Conservation (phyloP, 1,140 invertebrate species). For the Hyles euphorbiae region DNA sequence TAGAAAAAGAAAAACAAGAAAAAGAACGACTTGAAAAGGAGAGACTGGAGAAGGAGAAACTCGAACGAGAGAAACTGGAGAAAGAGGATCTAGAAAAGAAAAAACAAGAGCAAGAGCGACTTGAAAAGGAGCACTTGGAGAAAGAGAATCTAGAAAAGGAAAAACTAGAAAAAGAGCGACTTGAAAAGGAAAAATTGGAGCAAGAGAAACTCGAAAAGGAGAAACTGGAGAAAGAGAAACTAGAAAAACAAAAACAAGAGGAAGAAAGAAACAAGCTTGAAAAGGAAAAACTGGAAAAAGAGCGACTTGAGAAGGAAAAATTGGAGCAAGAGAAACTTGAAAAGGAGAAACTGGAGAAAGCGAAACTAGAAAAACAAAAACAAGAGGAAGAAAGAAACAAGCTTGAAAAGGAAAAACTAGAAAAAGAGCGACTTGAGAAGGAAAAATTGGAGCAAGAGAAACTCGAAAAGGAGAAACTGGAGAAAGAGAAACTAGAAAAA, state of each 20-base stretch:
- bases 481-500: constrained; percentile 19
- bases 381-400: constrained; percentile 3
- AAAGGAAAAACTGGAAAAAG: constrained; percentile 18
- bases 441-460: neutral
- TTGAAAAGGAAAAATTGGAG: constrained; percentile 19
- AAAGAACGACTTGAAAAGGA: constrained; percentile 21
- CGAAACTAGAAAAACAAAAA: constrained; percentile 22
- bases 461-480: constrained; percentile 22
- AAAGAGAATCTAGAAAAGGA: constrained; percentile 15
- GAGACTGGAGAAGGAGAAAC: constrained; percentile 14
- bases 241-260: constrained; percentile 26
- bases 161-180: constrained; percentile 9
- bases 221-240: constrained; percentile 13
- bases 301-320: constrained; percentile 26
- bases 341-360: constrained; percentile 16
- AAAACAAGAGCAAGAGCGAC: neutral
- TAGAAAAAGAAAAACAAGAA: constrained; percentile 19
- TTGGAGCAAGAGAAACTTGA: constrained; percentile 27
- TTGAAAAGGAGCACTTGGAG: neutral
- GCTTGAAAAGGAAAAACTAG: constrained; percentile 18
- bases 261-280: constrained; percentile 24
- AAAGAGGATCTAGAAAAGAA: neutral
- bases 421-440: neutral
- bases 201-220: constrained; percentile 13
- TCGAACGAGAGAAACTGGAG: neutral